Base-by-base conservation (phyloP, 1,140 invertebrate genomes). In the Ceratina australensis region DNA sequence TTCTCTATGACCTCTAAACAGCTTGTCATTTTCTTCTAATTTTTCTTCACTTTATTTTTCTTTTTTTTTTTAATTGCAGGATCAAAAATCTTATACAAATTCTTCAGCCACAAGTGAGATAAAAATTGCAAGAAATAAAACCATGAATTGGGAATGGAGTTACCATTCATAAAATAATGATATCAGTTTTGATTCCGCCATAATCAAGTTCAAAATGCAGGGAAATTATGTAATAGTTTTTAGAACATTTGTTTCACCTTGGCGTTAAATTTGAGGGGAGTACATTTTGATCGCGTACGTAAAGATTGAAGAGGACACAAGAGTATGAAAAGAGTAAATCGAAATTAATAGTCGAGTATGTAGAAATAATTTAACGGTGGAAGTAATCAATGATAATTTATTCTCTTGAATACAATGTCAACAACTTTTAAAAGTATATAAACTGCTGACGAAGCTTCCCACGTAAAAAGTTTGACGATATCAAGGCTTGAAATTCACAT, bases 341-440 rank as follows among this genome's bases (percentile, higher is more conserved):
- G 76, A 78, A 80, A 72, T 52, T 42, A 20, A 82, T 89, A 88
- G 83, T 88, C 71, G 74, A 75, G 68, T 82, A 84, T 86, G 76
- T 88, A 88, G 87, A 87, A 79, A 63, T 87, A 86, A 85, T 77
- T 84, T 85, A 22, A 50, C 20, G 65, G 42, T n/a, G 79, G 56
- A 85, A 79, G 82, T 80, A 78, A 81, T 78, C 54, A 87, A 84
- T 80, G 77, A 81, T 78, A 59, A 87, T 87, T 88, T 82, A 90
- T 89, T 87, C 87, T 89, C 87, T 89, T 89, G 84, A 88, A 86
- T 80, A 87, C 86, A 86, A 89, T 85, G 87, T 84, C 89, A 83
- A 86, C 69, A 84, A 86, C 84, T 88, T 68, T 56, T 83, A 86
- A 86, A 82, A 87, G 69, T 47, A 67, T 73, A 60, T 87, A 84